Conservation (phyloP, 2,113 vertebrate genomes). For the Cynocephalus volans region DNA sequence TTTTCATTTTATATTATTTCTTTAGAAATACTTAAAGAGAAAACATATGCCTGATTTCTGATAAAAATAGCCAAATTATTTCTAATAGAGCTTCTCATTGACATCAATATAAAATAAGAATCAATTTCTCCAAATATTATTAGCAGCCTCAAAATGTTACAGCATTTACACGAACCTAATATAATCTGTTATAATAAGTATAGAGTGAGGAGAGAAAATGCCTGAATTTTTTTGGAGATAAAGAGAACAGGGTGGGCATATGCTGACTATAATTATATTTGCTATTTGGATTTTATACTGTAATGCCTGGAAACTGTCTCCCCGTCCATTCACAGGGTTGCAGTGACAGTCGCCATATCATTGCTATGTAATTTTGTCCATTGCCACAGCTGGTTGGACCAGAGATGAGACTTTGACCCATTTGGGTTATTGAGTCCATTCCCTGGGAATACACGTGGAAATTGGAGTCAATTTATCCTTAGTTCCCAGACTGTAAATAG, state of each 20-base stretch:
- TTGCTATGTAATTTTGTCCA: background rate
- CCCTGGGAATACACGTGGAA: background rate
- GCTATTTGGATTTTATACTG: background rate
- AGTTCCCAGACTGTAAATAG: background rate
- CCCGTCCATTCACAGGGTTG: background rate
- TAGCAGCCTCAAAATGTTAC: background rate
- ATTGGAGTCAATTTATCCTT: background rate
- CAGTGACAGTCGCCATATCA: background rate
- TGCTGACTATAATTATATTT: background rate
- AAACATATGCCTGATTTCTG: background rate
- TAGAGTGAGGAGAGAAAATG: background rate
- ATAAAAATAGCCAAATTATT: constrained; percentile 21
- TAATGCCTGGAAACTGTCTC: background rate
- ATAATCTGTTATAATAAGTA: background rate
- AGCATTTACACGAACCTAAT: background rate
- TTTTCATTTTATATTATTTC: background rate
- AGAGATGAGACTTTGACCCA: background rate
- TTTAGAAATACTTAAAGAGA: background rate
- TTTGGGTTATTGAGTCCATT: background rate
- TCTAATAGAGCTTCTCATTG: background rate
- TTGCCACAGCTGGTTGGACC: background rate
- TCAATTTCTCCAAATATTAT: background rate
- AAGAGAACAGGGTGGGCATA: background rate
- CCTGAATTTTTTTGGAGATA: background rate
- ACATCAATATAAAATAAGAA: constrained; percentile 21